Conservation (phyloP, 2,113 vertebrate genomes). For the Garra rufa region DNA sequence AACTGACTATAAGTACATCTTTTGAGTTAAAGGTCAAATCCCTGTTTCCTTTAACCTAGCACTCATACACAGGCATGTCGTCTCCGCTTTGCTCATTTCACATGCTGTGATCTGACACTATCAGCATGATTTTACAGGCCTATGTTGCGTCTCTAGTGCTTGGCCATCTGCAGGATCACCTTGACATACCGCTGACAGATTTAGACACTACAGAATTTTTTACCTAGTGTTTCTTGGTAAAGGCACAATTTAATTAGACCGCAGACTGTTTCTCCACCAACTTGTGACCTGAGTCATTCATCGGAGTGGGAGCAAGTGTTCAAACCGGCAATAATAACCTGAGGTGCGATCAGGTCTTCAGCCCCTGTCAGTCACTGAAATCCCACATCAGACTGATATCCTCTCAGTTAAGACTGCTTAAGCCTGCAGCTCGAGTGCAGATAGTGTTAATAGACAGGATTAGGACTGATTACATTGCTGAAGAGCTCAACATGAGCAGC, state of each 20-base stretch:
- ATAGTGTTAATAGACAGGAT: constrained; percentile 39
- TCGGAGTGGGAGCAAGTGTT: not conserved
- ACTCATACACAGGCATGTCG: not conserved
- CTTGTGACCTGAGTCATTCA: constrained; percentile 19
- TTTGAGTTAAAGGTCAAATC: constrained; percentile 24
- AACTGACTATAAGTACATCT: not conserved
- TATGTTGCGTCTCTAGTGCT: not conserved
- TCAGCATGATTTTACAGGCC: not conserved
- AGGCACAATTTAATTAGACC: constrained; percentile 29
- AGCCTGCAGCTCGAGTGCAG: constrained; percentile 15
- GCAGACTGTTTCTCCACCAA: not conserved
- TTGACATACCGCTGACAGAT: constrained; percentile 9
- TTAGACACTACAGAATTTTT: not conserved
- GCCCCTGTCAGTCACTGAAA: not conserved
- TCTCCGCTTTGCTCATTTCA: not conserved
- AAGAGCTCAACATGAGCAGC: constrained; percentile 17
- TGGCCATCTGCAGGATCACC: constrained; percentile 10
- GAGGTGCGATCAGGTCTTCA: constrained; percentile 28
- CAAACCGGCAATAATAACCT: not conserved
- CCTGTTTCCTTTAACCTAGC: not conserved
- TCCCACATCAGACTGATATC: constrained; percentile 30
- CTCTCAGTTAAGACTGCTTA: constrained; percentile 21
- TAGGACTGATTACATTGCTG: constrained; percentile 37
- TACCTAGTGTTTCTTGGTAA: not conserved
- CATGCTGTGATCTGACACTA: not conserved